phyloP scores from a whole-genome alignment of 2,113 vertebrate species.

The Mola mola region DNA sequence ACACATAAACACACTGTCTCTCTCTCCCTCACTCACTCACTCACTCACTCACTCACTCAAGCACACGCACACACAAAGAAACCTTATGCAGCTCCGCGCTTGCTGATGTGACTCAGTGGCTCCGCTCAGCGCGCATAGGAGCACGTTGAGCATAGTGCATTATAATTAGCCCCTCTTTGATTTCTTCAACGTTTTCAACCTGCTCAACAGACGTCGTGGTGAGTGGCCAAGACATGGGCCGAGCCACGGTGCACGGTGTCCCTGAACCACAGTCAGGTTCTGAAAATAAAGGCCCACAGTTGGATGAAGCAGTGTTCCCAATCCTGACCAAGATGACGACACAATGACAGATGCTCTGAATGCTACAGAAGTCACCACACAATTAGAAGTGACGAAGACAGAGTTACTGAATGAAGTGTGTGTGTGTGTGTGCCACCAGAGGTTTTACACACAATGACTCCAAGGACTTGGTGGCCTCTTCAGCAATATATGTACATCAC shows the following conservation, averaged over 20 bases:
- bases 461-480: constrained; percentile 44
- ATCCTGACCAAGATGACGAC: constrained; percentile 44
- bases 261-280: constrained; percentile 18
- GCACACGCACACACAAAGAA: constrained; percentile 7
- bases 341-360: constrained; percentile 45
- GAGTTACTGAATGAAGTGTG: constrained; percentile 37
- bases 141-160: not conserved
- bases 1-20: constrained; percentile 31
- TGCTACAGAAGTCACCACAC: constrained; percentile 26
- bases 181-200: constrained; percentile 1
- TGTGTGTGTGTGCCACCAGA: constrained; percentile 24
- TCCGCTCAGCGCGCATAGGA: not conserved
- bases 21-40: constrained; percentile 8
- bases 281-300: constrained; percentile 35
- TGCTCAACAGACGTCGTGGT: constrained; percentile 13
- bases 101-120: constrained; percentile 20
- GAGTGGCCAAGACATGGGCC: constrained; percentile 1
- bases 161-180: constrained; percentile 19
- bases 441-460: constrained; percentile 47
- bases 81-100: constrained; percentile 13
- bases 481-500: not conserved
- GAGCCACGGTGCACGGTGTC: constrained; percentile 6
- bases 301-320: constrained; percentile 26
- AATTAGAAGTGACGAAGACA: constrained; percentile 51
- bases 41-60: constrained; percentile 1